Evolutionary conservation across 2,113 vertebrate species (phyloP).

Genomic region (Murina feae): DNA sequence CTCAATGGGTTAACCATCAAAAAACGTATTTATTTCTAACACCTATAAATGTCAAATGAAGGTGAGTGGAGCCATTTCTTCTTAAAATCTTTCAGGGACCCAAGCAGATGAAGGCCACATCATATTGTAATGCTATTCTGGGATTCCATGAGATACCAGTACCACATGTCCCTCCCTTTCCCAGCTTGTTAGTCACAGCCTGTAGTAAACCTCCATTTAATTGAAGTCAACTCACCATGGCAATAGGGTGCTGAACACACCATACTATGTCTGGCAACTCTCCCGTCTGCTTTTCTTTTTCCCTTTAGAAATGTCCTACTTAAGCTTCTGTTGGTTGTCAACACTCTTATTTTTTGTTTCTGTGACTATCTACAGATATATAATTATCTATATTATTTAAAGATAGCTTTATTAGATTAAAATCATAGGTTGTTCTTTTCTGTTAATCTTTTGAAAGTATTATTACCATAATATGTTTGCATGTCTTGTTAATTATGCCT

Average conservation of each 20-base stretch:
- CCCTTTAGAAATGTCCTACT: not conserved
- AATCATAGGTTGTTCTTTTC: not conserved
- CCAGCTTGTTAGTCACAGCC: not conserved
- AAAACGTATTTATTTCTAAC: not conserved
- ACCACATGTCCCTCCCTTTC: not conserved
- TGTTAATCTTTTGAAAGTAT: not conserved
- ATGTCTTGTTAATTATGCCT: slow-evolving; percentile 35
- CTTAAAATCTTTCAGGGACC: not conserved
- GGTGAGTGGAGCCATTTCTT: not conserved
- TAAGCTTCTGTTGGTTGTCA: not conserved
- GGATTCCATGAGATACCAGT: not conserved
- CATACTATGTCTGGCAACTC: not conserved
- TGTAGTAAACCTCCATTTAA: not conserved
- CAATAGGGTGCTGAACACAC: not conserved
- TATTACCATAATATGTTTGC: not conserved
- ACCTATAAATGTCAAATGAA: not conserved
- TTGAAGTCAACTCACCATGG: not conserved
- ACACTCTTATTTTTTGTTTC: not conserved
- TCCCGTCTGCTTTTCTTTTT: not conserved
- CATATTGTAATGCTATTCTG: not conserved
- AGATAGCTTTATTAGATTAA: not conserved
- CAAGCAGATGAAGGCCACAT: not conserved
- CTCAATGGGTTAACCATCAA: not conserved
- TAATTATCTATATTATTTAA: not conserved
- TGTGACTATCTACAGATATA: not conserved